A percentile compares a stretch with the other conserved stretches of the same genome.
These are phyloP conservation scores for Actinia tenebrosa DNA, from an alignment of 64 coral and sea anemone genomes.

Conservation along the genomic window DNA sequence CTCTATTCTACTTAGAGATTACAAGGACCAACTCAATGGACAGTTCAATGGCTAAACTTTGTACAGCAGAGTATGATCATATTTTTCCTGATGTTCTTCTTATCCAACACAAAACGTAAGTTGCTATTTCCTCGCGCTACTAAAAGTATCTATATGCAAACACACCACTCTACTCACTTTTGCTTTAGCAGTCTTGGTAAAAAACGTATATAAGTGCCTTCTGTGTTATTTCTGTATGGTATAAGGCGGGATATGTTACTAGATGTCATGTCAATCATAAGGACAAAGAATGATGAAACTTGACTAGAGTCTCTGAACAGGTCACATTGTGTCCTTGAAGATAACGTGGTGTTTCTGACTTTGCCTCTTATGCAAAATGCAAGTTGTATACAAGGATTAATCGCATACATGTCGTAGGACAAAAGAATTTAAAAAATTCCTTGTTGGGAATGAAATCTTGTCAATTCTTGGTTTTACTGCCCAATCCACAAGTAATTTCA, in stretches of 20 bases:
- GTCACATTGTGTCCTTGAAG: background rate
- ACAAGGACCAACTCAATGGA: background rate
- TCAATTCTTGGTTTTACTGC: too few relatives aligned
- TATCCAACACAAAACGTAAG: background rate
- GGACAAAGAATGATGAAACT: background rate
- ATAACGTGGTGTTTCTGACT: background rate
- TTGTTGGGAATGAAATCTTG: too few relatives aligned
- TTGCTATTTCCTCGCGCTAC: background rate
- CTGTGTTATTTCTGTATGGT: too few relatives aligned
- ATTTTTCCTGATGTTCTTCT: background rate
- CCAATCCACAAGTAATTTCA: too few relatives aligned
- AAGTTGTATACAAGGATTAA: background rate
- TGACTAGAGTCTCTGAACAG: constrained; percentile 18
- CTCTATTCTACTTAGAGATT: background rate
- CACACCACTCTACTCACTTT: too few relatives aligned
- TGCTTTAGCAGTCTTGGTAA: too few relatives aligned
- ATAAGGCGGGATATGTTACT: too few relatives aligned
- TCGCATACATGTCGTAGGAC: background rate
- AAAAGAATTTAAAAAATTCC: too few relatives aligned
- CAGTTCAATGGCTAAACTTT: background rate
- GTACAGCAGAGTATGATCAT: background rate
- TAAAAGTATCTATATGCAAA: too few relatives aligned
- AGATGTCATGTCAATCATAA: background rate
- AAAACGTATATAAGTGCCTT: too few relatives aligned
- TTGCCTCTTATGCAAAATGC: background rate